phyloP scores from a whole-genome alignment of 2,113 vertebrate genomes.

The Illadopsis cleaveri region DNA sequence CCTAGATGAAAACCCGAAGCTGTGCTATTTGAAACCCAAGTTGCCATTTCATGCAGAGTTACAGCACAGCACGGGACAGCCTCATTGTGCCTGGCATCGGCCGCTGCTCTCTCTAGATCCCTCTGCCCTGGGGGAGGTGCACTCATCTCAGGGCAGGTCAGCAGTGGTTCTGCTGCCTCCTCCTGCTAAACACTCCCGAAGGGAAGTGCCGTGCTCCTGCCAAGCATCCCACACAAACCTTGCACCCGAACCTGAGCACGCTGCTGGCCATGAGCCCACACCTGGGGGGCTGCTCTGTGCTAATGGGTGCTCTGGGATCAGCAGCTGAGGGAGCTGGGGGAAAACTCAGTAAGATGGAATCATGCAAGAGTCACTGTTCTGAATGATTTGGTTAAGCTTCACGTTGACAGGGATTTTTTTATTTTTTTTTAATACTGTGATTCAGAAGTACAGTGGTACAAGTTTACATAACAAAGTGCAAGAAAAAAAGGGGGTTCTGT shows the following conservation, averaged over 20 bases:
- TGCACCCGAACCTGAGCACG: not conserved
- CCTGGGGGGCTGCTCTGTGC: not conserved
- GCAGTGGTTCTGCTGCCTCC: not conserved
- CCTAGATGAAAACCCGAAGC: not conserved
- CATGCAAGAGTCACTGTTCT: not conserved
- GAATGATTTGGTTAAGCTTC: not conserved
- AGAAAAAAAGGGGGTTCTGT: not conserved
- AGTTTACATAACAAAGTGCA: not conserved
- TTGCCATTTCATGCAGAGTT: not conserved
- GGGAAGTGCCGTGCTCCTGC: not conserved
- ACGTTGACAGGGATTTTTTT: not conserved
- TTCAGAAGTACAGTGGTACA: not conserved
- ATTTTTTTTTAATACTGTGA: not conserved
- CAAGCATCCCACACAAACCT: not conserved
- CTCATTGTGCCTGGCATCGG: accelerated
- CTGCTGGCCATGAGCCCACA: not conserved
- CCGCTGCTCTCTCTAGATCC: not conserved
- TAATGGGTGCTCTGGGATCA: not conserved
- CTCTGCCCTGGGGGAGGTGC: not conserved
- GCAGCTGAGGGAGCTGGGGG: not conserved
- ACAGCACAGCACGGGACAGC: not conserved
- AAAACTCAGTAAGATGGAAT: not conserved
- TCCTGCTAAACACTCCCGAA: not conserved
- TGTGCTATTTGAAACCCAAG: not conserved
- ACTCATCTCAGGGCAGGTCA: not conserved